phyloP scores from a whole-genome alignment of 2,797 vertebrate species.

The Lithobates sylvaticus region DNA sequence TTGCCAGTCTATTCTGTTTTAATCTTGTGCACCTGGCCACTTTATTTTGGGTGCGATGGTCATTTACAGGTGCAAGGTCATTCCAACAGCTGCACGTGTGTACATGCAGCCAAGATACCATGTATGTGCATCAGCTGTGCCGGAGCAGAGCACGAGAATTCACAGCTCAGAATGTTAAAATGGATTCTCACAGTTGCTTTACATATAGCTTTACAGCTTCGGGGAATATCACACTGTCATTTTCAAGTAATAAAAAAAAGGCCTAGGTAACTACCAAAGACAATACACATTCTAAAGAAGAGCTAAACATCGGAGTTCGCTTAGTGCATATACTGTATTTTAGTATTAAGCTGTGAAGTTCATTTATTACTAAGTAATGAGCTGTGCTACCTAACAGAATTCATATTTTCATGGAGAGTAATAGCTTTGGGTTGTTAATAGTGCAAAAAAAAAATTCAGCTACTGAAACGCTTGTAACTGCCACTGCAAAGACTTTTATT shows the following conservation, averaged over 20 bases:
- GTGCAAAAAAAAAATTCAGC: no score
- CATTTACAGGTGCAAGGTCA: conserved; percentile 63
- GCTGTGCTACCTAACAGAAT: no score
- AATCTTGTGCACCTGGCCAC: conserved; percentile 52
- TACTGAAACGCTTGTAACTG: no score
- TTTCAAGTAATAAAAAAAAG: neutral
- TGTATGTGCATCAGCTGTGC: conserved; percentile 67
- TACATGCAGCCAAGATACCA: conserved; percentile 67
- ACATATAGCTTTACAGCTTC: conserved; percentile 58
- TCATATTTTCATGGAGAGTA: no score
- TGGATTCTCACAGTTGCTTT: conserved; percentile 56
- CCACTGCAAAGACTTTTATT: no score
- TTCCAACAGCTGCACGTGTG: conserved; percentile 72
- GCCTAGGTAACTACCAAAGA: conserved; percentile 10
- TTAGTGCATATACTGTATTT: neutral
- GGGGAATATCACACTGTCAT: conserved; percentile 21
- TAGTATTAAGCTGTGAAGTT: neutral
- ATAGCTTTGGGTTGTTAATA: no score
- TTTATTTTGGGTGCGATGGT: conserved; percentile 61
- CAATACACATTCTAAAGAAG: conserved; percentile 6
- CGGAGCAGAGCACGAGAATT: conserved; percentile 66
- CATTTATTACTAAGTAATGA: no score
- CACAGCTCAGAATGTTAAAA: conserved; percentile 66
- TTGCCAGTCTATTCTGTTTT: conserved; percentile 35
- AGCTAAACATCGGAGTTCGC: neutral